These are phyloP conservation scores for Brachionus sp. DNA, from an alignment of 1,140 invertebrate species.

Conservation along the genomic window DNA sequence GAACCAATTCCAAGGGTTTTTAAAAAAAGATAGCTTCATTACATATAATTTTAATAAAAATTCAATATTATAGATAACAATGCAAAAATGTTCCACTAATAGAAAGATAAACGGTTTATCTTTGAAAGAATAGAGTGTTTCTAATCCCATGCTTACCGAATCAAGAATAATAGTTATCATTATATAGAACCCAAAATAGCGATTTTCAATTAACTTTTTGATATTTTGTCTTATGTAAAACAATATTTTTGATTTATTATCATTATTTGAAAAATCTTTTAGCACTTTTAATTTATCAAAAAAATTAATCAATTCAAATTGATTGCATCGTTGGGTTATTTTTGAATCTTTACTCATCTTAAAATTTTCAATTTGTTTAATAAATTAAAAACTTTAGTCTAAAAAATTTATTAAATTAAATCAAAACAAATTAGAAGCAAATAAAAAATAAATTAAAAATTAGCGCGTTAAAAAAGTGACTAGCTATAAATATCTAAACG, in stretches of 20 bases:
- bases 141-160: slow-evolving; percentile 47
- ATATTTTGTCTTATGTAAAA: background rate
- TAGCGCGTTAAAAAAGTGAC: background rate
- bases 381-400: background rate
- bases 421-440: background rate
- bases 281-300: background rate
- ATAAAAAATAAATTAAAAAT: background rate
- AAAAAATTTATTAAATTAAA: background rate
- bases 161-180: slow-evolving; percentile 48
- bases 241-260: background rate
- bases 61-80: slow-evolving; percentile 47
- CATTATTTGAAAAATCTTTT: background rate
- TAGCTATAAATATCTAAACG: background rate
- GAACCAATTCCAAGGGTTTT: slow-evolving; percentile 48
- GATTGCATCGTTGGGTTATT: background rate
- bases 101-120: background rate
- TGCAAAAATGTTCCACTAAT: slow-evolving; percentile 34
- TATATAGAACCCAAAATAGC: slow-evolving; percentile 45
- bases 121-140: slow-evolving; percentile 44
- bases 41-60: slow-evolving; percentile 49
- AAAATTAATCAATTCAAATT: background rate
- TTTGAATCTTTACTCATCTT: background rate
- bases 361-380: background rate
- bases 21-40: slow-evolving; percentile 47
- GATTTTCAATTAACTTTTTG: slow-evolving; percentile 28